These are phyloP conservation scores for Nemotelus pantherinus DNA, from an alignment of 2,888 invertebrate species.

Conservation along the genomic window DNA sequence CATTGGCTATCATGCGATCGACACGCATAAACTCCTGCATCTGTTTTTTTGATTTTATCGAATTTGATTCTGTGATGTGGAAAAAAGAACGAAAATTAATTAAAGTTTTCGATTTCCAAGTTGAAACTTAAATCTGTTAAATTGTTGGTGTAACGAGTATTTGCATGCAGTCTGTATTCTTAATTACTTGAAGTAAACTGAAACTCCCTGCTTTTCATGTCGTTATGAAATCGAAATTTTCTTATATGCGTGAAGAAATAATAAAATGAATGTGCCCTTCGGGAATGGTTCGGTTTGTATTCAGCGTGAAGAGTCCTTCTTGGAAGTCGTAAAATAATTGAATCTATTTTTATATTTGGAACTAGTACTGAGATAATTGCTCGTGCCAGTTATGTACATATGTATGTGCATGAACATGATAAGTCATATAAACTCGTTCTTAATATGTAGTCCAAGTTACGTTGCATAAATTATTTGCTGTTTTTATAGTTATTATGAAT, in stretches of 20 bases:
- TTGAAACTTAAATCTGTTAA: too few species aligned
- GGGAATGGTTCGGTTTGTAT: not conserved
- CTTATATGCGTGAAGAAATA: not conserved
- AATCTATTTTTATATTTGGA: not conserved
- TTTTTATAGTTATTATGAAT: too few species aligned
- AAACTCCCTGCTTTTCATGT: not conserved
- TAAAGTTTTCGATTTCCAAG: not conserved
- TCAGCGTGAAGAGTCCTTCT: slow-evolving; percentile 14
- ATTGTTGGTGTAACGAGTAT: not conserved
- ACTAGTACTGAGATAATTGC: too few species aligned
- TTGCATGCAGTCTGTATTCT: not conserved
- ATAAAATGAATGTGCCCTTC: not conserved
- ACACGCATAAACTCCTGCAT: slow-evolving; percentile 60
- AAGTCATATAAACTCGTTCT: too few species aligned
- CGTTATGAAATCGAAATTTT: not conserved
- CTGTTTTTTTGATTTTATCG: slow-evolving; percentile 54
- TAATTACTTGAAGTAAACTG: not conserved
- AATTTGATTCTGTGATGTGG: slow-evolving; percentile 52
- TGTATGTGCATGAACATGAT: too few species aligned
- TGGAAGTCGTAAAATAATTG: slow-evolving; percentile 20
- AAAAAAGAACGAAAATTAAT: slow-evolving; percentile 20
- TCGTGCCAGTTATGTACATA: too few species aligned
- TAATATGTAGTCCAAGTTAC: too few species aligned
- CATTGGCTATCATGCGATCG: slow-evolving; percentile 53
- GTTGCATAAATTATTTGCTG: too few species aligned